phyloP scores from a whole-genome alignment of 2,888 invertebrate species.

The Hirtodrosophila duncani region DNA sequence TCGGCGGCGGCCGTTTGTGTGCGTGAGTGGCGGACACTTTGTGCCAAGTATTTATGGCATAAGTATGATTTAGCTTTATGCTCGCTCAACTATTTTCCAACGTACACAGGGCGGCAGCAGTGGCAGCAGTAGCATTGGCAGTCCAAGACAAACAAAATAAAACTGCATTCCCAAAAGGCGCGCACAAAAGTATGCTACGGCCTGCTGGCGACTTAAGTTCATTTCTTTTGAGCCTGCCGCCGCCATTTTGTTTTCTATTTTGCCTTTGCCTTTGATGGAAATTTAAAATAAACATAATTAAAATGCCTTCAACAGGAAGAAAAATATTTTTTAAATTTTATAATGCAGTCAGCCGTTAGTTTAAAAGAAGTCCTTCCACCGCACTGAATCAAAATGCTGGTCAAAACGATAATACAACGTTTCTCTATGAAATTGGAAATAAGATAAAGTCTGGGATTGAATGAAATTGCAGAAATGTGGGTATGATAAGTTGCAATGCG shows the following conservation, averaged over 20 bases:
- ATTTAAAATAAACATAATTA: too few species aligned
- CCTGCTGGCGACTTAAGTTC: conserved; percentile 9
- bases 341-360: too few species aligned
- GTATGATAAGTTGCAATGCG: too few species aligned
- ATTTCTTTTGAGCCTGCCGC: neutral
- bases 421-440: too few species aligned
- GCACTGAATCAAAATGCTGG: too few species aligned
- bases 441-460: too few species aligned
- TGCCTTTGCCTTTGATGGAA: neutral
- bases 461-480: too few species aligned
- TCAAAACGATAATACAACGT: too few species aligned
- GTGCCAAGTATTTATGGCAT: conserved; percentile 50
- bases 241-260: neutral
- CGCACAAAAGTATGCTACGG: conserved; percentile 31
- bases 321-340: neutral
- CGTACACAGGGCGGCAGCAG: too few species aligned
- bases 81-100: conserved; percentile 8
- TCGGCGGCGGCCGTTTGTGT: conserved; percentile 25
- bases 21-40: conserved; percentile 48
- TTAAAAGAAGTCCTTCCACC: too few species aligned
- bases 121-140: neutral
- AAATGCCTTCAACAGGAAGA: too few species aligned
- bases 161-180: conserved; percentile 51
- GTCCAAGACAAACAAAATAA: conserved; percentile 55
- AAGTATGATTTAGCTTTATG: conserved; percentile 67